Conservation (phyloP, 2,797 vertebrate species). For the Odontamblyopus lacepedii region DNA sequence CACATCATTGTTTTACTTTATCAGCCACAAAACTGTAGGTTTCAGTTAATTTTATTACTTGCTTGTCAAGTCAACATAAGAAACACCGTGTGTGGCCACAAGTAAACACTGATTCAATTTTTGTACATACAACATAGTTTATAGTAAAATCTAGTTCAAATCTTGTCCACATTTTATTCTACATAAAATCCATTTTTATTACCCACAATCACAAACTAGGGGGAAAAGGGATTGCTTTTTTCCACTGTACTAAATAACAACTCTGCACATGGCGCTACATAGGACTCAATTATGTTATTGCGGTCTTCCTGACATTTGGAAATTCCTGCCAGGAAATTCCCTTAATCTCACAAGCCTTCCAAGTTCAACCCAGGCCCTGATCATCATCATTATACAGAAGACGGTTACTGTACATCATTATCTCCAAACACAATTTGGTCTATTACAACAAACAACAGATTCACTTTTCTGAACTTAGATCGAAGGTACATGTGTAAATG, state of each 20-base stretch:
- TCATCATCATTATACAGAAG: conserved; percentile 58
- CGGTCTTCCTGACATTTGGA: conserved; percentile 58
- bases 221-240: background rate
- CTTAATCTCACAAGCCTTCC: conserved; percentile 51
- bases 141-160: background rate
- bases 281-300: conserved; percentile 50
- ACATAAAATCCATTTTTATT: background rate
- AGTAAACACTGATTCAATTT: background rate
- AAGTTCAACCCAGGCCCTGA: conserved; percentile 49
- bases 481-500: conserved; percentile 48
- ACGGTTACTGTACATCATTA: conserved; percentile 41
- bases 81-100: background rate
- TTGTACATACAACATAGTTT: background rate
- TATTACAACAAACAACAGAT: conserved; percentile 43
- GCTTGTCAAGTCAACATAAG: background rate
- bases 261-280: conserved; percentile 30
- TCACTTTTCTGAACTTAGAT: conserved; percentile 42
- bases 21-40: background rate
- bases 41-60: background rate
- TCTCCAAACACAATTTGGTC: conserved; percentile 34
- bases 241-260: conserved; percentile 44
- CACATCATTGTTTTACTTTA: background rate
- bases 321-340: conserved; percentile 68
- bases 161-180: background rate
- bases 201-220: background rate